phyloP scores from a whole-genome alignment of 1,140 invertebrate species.

The Lepeophtheirus salmonis region DNA sequence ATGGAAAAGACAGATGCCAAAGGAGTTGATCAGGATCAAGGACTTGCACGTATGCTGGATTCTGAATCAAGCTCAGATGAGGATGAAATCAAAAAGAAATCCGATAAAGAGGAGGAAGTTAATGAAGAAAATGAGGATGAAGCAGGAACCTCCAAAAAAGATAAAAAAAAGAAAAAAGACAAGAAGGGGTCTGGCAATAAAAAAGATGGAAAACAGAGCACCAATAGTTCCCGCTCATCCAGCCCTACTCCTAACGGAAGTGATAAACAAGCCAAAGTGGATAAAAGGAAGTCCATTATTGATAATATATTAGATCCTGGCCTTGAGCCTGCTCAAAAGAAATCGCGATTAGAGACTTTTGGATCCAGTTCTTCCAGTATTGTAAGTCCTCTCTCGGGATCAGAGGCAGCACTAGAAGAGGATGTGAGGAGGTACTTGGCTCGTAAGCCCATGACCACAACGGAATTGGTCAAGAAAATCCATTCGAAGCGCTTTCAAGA shows the following conservation, averaged over 20 bases:
- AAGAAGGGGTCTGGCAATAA: constrained; percentile 23
- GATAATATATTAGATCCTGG: constrained; percentile 1
- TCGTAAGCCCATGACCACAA: constrained; percentile 87
- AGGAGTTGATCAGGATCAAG: constrained; percentile 51
- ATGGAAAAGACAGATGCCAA: constrained; percentile 58
- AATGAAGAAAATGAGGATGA: constrained; percentile 35
- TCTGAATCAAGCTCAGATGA: constrained; percentile 77
- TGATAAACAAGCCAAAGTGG: constrained; percentile 12
- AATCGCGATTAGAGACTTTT: constrained; percentile 21
- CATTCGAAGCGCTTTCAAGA: constrained; percentile 71
- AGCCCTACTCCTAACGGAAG: constrained; percentile 31
- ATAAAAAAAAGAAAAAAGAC: constrained; percentile 28
- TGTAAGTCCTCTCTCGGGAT: constrained; percentile 32
- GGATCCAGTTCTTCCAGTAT: constrained; percentile 15
- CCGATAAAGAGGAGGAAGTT: constrained; percentile 37
- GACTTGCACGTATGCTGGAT: constrained; percentile 57
- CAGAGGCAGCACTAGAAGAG: constrained; percentile 80
- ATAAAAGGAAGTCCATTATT: constrained; percentile 24
- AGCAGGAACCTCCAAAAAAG: constrained; percentile 35
- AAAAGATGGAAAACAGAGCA: constrained; percentile 26
- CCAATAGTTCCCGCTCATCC: constrained; percentile 41
- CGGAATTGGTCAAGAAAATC: constrained; percentile 81
- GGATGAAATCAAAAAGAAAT: constrained; percentile 30
- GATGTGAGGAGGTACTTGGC: constrained; percentile 76
- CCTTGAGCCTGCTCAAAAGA: constrained; percentile 16